phyloP scores from a whole-genome alignment of 2,113 vertebrate genomes.

The Lasiurus borealis region DNA sequence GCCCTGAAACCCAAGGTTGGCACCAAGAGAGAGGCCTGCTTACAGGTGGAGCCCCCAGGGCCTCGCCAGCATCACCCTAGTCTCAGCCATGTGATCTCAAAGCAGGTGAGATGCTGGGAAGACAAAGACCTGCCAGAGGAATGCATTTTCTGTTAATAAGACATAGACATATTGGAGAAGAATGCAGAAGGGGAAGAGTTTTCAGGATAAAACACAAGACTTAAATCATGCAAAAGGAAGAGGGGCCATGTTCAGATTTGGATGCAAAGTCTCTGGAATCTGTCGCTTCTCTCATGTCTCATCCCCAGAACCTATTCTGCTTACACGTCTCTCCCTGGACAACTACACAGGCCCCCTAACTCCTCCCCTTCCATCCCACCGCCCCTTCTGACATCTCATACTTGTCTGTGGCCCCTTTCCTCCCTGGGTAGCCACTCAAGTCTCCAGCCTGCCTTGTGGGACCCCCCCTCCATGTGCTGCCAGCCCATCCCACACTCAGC shows the following conservation, averaged over 20 bases:
- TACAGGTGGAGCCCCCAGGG: accelerated
- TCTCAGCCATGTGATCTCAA: accelerated
- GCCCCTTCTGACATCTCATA: background rate
- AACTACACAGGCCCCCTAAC: accelerated
- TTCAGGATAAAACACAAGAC: background rate
- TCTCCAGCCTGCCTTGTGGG: background rate
- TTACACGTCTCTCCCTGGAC: background rate
- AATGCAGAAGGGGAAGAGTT: background rate
- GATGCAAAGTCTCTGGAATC: background rate
- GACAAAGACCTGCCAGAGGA: background rate
- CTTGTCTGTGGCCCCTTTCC: background rate
- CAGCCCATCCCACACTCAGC: background rate
- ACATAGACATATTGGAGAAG: background rate
- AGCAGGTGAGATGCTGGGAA: background rate
- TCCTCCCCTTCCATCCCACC: background rate
- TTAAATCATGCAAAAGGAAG: too few relatives aligned
- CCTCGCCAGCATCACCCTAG: background rate
- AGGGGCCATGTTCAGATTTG: accelerated
- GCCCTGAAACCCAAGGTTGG: accelerated
- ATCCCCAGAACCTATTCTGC: background rate
- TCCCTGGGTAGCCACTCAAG: background rate
- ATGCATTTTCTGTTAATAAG: background rate
- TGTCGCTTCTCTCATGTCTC: accelerated
- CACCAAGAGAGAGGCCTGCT: background rate
- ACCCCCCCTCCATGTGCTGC: too few relatives aligned